A percentile compares a stretch with the other conserved stretches of the same genome.
Conservation (phyloP, 30 jellyfish, hydroid and myxozoan species). For the Turritopsis dohrnii region DNA sequence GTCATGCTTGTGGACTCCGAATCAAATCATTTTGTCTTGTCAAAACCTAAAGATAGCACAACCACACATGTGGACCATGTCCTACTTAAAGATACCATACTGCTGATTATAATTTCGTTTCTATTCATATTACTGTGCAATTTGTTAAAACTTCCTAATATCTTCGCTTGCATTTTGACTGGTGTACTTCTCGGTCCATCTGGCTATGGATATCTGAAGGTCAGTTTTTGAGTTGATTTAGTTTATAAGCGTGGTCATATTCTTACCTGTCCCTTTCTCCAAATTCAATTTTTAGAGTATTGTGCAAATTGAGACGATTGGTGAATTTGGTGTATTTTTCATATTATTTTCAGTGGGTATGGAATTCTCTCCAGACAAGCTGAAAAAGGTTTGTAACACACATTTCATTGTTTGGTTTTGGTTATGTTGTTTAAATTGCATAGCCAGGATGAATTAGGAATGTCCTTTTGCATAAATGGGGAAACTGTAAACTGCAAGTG, state of each 20-base stretch:
- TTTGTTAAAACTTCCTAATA: constrained; percentile 64
- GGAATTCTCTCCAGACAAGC: constrained; percentile 82
- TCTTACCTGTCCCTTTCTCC: neutral
- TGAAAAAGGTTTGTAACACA: constrained; percentile 48
- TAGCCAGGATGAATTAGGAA: neutral
- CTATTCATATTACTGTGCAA: constrained; percentile 63
- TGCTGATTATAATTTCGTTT: constrained; percentile 44
- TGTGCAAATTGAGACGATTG: constrained; percentile 97
- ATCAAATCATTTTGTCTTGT: constrained; percentile 71
- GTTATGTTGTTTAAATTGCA: neutral
- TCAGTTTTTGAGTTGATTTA: neutral
- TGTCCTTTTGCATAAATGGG: neutral
- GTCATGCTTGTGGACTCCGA: constrained; percentile 78
- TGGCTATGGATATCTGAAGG: constrained; percentile 64
- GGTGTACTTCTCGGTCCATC: constrained; percentile 96
- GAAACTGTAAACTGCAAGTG: neutral
- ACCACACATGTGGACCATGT: constrained; percentile 85
- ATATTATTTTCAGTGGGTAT: constrained; percentile 73
- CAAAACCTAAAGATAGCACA: constrained; percentile 91
- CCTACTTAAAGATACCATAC: constrained; percentile 65
- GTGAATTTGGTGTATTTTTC: constrained; percentile 96
- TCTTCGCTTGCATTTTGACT: constrained; percentile 74
- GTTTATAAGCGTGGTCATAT: neutral
- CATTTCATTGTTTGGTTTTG: neutral
- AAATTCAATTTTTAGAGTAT: constrained; percentile 55